phyloP scores from a whole-genome alignment of 2,888 invertebrate species.

The Drosophila kuntzei region DNA sequence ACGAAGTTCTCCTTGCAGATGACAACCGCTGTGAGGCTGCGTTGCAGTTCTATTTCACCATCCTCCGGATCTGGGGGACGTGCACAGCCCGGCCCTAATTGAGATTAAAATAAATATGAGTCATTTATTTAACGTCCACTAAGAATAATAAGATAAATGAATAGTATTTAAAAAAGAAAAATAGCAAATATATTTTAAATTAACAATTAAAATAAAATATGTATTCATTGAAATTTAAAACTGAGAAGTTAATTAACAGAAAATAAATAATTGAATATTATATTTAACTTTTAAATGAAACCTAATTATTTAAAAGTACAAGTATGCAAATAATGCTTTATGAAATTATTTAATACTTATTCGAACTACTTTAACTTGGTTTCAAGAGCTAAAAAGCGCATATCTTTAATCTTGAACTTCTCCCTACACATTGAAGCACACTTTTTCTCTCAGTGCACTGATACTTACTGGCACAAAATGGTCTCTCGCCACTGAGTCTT shows the following conservation, averaged over 20 bases:
- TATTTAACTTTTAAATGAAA: too few species aligned
- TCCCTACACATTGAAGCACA: neutral
- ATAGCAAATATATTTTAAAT: too few species aligned
- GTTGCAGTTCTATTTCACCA: constrained; percentile 86
- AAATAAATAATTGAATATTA: too few species aligned
- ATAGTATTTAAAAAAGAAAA: too few species aligned
- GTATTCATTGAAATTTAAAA: too few species aligned
- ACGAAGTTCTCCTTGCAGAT: constrained; percentile 89
- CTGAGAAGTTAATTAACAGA: too few species aligned
- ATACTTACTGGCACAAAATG: constrained; percentile 68
- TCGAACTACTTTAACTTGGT: neutral
- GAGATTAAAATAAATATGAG: constrained; percentile 14
- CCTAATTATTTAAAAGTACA: too few species aligned
- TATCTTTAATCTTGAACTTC: neutral
- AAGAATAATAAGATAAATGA: too few species aligned
- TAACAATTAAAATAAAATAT: too few species aligned
- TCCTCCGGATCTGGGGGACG: constrained; percentile 85
- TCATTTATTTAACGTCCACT: neutral
- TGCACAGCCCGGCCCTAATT: constrained; percentile 88
- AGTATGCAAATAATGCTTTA: too few species aligned
- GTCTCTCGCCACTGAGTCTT: constrained; percentile 46
- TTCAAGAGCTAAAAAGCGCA: neutral
- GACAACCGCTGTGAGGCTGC: constrained; percentile 87
- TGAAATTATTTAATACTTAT: neutral
- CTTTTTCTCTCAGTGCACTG: constrained; percentile 6